Evolutionary conservation across 2,888 invertebrate species (phyloP).

Genomic region (Bombylius discolor): DNA sequence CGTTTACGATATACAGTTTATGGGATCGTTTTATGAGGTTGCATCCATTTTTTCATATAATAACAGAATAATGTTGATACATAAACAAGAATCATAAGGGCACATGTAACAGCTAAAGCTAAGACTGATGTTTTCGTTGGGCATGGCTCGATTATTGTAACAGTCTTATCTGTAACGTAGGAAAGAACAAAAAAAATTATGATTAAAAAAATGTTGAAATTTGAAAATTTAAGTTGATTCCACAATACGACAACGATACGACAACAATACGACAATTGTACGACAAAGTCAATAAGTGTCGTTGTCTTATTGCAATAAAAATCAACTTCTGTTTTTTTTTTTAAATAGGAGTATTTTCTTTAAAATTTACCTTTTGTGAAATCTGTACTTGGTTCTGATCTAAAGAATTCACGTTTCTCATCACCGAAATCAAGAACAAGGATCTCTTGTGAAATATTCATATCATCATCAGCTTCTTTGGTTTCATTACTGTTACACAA

Average conservation of each 20-base stretch:
- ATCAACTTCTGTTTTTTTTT: too few species aligned
- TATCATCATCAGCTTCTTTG: constrained; percentile 47
- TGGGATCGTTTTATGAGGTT: constrained; percentile 68
- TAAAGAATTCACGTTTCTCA: constrained; percentile 70
- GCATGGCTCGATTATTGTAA: constrained; percentile 81
- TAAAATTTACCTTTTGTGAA: constrained; percentile 50
- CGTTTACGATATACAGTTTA: constrained; percentile 27
- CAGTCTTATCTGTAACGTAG: constrained; percentile 59
- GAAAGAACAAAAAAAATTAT: not conserved
- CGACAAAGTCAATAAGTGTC: too few species aligned
- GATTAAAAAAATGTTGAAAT: not conserved
- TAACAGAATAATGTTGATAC: constrained; percentile 85
- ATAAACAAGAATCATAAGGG: constrained; percentile 75
- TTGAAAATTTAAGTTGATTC: not conserved
- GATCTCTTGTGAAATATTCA: constrained; percentile 91
- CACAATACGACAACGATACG: too few species aligned
- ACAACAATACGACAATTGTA: too few species aligned
- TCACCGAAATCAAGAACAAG: constrained; percentile 86
- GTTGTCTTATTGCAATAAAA: too few species aligned
- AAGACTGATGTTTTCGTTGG: constrained; percentile 86
- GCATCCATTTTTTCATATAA: constrained; percentile 85
- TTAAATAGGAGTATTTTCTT: too few species aligned
- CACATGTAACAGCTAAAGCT: constrained; percentile 80
- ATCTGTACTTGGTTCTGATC: constrained; percentile 61
- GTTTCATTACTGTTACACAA: constrained; percentile 42